These are phyloP conservation scores for Nemapogon koenigi DNA, from an alignment of 2,888 invertebrate species.

Conservation along the genomic window DNA sequence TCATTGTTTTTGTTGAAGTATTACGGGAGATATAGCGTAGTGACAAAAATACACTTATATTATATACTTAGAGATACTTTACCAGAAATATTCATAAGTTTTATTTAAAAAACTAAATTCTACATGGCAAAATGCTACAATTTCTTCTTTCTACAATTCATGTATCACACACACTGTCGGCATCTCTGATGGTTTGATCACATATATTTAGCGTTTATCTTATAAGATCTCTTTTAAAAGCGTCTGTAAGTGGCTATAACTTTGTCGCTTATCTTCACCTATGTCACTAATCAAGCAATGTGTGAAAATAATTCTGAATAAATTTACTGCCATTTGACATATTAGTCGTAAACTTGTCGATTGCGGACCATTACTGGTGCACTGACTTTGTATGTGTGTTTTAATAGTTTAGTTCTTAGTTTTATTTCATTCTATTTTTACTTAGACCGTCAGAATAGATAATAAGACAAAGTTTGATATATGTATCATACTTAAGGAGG, in stretches of 20 bases:
- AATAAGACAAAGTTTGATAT: too few species aligned
- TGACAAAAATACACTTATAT: too few species aligned
- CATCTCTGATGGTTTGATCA: conserved; percentile 5
- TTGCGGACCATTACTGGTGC: conserved; percentile 2
- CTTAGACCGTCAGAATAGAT: too few species aligned
- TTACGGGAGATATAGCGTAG: too few species aligned
- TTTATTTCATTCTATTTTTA: not conserved
- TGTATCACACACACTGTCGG: not conserved
- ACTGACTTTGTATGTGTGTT: not conserved
- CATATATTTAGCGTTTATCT: conserved; percentile 7
- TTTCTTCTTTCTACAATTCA: too few species aligned
- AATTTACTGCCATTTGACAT: conserved; percentile 21
- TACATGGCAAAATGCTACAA: too few species aligned
- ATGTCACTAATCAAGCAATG: conserved; percentile 20
- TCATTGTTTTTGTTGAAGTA: too few species aligned
- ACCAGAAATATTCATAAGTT: too few species aligned
- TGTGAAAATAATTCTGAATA: conserved; percentile 16
- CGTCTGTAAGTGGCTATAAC: conserved; percentile 27
- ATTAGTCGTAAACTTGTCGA: conserved; percentile 10
- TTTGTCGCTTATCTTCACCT: conserved; percentile 26
- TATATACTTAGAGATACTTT: too few species aligned
- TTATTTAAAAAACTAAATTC: too few species aligned
- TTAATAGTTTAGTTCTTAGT: not conserved
- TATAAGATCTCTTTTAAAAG: conserved; percentile 20
- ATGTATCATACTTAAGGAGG: too few species aligned